phyloP scores from a whole-genome alignment of 2,113 vertebrate genomes.

The Lynx canadensis region DNA sequence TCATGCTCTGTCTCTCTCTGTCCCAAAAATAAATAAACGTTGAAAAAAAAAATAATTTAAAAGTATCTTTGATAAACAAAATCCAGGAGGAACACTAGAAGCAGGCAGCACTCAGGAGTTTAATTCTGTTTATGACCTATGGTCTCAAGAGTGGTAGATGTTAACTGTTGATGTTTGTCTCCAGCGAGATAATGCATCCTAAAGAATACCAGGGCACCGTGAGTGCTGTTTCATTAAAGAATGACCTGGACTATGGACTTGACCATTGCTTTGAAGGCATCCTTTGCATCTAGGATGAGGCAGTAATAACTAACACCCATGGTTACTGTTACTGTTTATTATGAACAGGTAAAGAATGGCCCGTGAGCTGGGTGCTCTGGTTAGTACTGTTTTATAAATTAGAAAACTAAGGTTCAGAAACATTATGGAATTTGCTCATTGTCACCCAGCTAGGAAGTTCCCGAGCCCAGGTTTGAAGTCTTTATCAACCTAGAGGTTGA shows the following conservation, averaged over 20 bases:
- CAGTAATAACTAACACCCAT: not conserved
- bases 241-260: not conserved
- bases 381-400: not conserved
- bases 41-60: too few species aligned
- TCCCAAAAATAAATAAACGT: too few species aligned
- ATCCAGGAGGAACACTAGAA: not conserved
- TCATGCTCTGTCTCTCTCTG: too few species aligned
- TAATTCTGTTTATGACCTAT: not conserved
- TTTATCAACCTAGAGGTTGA: not conserved
- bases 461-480: not conserved
- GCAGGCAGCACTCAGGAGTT: not conserved
- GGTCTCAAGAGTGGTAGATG: not conserved
- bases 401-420: conserved; percentile 5
- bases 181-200: not conserved
- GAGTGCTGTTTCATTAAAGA: not conserved
- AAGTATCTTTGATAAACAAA: not conserved
- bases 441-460: not conserved
- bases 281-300: not conserved
- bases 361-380: not conserved
- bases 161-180: not conserved
- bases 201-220: not conserved
- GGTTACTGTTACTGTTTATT: not conserved
- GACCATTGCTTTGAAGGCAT: not conserved
- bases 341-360: not conserved
- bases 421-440: not conserved